These are phyloP conservation scores for Phrynocephalus vlangalii DNA, from an alignment of 2,797 vertebrate genomes.

Conservation along the genomic window DNA sequence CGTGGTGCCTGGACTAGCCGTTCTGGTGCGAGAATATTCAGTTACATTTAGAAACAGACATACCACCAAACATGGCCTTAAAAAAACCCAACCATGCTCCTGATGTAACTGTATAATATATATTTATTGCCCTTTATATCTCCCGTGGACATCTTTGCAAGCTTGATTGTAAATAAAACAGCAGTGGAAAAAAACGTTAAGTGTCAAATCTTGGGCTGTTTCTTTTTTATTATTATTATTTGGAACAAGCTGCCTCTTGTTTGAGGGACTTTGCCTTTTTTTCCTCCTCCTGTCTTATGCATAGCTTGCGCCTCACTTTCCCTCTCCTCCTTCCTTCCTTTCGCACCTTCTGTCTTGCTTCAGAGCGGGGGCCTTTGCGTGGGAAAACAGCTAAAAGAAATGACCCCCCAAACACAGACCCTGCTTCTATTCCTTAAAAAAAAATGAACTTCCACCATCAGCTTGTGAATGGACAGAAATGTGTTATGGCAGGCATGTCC, in stretches of 20 bases:
- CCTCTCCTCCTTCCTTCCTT: neutral
- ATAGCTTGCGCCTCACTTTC: slow-evolving; percentile 56
- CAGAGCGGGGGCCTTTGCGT: neutral
- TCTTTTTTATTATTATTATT: slow-evolving; percentile 66
- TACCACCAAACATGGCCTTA: neutral
- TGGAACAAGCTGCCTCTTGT: slow-evolving; percentile 47
- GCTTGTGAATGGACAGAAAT: neutral
- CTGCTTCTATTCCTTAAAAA: no score
- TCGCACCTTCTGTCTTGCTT: slow-evolving; percentile 5
- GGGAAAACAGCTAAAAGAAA: neutral
- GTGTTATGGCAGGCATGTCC: neutral
- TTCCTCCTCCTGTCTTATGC: slow-evolving; percentile 42
- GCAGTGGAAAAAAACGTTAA: slow-evolving; percentile 47
- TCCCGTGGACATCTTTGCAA: slow-evolving; percentile 48
- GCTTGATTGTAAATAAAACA: slow-evolving; percentile 72
- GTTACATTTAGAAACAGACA: slow-evolving; percentile 13
- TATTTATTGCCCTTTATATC: slow-evolving; percentile 47
- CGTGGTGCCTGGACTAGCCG: neutral
- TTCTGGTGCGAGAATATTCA: neutral
- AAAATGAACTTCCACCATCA: neutral
- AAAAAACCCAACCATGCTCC: neutral
- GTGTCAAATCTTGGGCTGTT: slow-evolving; percentile 65
- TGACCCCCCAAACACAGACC: no score
- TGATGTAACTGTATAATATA: neutral
- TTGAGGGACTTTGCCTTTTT: slow-evolving; percentile 39